A percentile compares a stretch with the other conserved stretches of the same genome.
phyloP scores from a whole-genome alignment of 2,113 vertebrate species.

The pig (Sus scrofa) region DNA sequence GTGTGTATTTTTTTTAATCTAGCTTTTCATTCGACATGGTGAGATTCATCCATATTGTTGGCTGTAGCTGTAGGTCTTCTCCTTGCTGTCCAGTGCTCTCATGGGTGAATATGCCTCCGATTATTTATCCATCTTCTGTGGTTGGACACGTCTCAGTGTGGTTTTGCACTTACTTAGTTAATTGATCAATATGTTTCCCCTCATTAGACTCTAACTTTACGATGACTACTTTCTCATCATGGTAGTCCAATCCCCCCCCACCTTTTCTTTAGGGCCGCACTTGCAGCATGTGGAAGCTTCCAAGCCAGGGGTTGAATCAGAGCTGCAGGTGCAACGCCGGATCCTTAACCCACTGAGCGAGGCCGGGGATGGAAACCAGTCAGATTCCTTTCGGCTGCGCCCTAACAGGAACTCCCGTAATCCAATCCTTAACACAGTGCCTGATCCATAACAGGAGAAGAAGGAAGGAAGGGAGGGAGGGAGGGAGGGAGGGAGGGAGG shows the following conservation, averaged over 20 bases:
- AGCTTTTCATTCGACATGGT: neutral
- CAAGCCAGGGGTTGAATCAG: no score
- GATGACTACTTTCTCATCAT: neutral
- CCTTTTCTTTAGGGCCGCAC: no score
- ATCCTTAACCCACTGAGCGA: no score
- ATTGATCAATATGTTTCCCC: neutral
- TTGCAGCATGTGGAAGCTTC: no score
- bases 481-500: accelerated
- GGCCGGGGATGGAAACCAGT: no score
- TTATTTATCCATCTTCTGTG: no score
- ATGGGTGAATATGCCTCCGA: neutral
- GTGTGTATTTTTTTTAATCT: neutral
- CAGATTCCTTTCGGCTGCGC: no score
- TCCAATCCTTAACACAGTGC: neutral
- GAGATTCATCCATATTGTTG: neutral
- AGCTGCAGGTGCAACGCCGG: no score
- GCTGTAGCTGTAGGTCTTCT: neutral
- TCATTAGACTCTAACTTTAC: neutral
- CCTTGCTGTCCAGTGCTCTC: no score
- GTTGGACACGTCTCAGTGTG: neutral
- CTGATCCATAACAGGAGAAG: neutral
- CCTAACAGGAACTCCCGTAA: neutral
- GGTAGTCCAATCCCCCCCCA: no score
- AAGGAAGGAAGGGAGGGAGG: neutral
- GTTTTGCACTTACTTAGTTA: neutral